Base-by-base conservation (phyloP, 2,888 invertebrate genomes). In the Phaonia tiefii region DNA sequence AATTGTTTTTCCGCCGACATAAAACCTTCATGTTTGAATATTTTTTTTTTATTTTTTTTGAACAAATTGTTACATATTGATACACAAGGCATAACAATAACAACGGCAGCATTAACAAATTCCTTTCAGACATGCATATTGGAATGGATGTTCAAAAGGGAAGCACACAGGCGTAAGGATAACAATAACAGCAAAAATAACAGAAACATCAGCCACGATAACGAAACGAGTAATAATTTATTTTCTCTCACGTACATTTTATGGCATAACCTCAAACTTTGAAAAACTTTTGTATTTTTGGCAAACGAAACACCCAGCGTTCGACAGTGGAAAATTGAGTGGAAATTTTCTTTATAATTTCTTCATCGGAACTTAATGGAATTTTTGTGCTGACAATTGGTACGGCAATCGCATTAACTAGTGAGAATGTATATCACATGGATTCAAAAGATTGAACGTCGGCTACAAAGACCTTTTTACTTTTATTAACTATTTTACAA, bases 11-110 rank as follows among this genome's bases (percentile, higher is more conserved):
- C 17, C 5, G 1, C 4, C 44, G 42, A 39, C 7, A 69, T 2
- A 37, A 17, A 15, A 22, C 42, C 22, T 17, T 69, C n/a, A n/a
- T n/a, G n/a, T 7, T 60, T 26, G 15, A 66, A 26, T 71, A 54
- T 60, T 67, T 46, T 63, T 75, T 73, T 31, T 31, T 63, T 75
- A 69, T 31, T 31, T 31, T 31, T 31, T 31, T 3, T 3, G 8
- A 70, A 58, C 75, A 79, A 75, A 65, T 74, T 75, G 67, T 54
- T 67, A 72, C 66, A 74, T 70, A 79, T 75, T 79, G 79, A 49
- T 75, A 44, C 75, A 17, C 22, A 20, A 63, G 31, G 4, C 46
- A 69, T 31, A 5, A 31, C 31, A 31, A 31, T n/a, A 31, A 69
- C 46, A 22, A 17, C 46, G 69, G 51, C 26, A 63, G 26, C 60